phyloP scores from a whole-genome alignment of 2,113 vertebrate species.

The Urocolius indicus region DNA sequence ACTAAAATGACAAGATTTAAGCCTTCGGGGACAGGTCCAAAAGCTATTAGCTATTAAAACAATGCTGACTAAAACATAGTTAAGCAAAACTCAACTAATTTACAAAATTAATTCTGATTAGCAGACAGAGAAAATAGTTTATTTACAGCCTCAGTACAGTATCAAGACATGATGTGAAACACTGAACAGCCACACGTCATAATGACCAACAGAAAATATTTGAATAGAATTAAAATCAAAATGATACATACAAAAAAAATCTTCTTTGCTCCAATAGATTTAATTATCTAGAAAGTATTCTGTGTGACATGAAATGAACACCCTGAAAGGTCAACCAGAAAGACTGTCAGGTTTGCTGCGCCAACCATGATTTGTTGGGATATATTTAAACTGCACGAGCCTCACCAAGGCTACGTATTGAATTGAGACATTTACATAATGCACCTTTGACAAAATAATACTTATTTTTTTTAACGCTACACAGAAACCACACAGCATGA shows the following conservation, averaged over 20 bases:
- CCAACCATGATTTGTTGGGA: not conserved
- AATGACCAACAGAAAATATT: not conserved
- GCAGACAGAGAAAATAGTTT: not conserved
- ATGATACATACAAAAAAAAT: not conserved
- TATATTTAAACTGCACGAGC: not conserved
- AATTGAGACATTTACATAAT: conserved; percentile 45
- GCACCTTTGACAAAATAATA: conserved; percentile 24
- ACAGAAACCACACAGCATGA: conserved; percentile 31
- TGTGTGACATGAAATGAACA: not conserved
- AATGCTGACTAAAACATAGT: not conserved
- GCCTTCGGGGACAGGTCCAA: not conserved
- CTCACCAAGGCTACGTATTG: not conserved
- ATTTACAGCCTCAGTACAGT: not conserved
- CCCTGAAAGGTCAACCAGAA: conserved; percentile 30
- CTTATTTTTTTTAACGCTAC: not conserved
- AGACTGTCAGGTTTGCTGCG: not conserved
- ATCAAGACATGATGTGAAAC: not conserved
- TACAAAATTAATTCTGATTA: not conserved
- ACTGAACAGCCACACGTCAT: not conserved
- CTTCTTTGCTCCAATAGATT: not conserved
- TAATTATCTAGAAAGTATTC: not conserved
- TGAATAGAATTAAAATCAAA: conserved; percentile 13
- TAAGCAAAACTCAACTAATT: not conserved
- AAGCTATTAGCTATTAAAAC: not conserved
- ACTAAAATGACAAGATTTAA: not conserved